These are phyloP conservation scores for Meloe dianella DNA, from an alignment of 2,888 invertebrate genomes.

Conservation along the genomic window DNA sequence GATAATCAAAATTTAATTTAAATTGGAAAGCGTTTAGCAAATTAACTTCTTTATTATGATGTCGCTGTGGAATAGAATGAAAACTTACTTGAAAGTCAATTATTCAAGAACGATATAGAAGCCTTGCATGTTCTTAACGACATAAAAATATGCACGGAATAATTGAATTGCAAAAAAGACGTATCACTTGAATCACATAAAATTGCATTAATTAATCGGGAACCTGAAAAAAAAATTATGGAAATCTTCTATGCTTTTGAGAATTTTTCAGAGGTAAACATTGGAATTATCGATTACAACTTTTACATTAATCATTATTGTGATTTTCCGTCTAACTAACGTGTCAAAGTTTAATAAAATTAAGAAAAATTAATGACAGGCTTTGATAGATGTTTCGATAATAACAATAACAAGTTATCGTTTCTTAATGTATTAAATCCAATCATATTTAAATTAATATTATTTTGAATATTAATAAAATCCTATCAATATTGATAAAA, in stretches of 20 bases:
- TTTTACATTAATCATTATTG: background rate
- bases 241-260: too few relatives aligned
- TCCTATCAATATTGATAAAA: background rate
- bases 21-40: background rate
- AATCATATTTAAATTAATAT: background rate
- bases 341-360: background rate
- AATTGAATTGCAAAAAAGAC: background rate
- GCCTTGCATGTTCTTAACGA: background rate
- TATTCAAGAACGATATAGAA: background rate
- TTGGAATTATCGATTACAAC: too few relatives aligned
- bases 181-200: background rate
- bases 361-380: background rate
- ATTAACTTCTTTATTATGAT: background rate
- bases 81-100: background rate
- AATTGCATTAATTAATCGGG: background rate
- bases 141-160: background rate
- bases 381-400: background rate
- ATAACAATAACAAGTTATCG: background rate
- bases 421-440: background rate
- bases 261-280: too few relatives aligned
- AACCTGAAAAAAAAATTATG: background rate
- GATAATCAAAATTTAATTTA: too few relatives aligned
- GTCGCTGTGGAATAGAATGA: background rate
- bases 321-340: background rate
- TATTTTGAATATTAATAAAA: background rate